Evolutionary conservation across 1,140 invertebrate species (phyloP).

Genomic region (Tyrophagus putrescentiae): DNA sequence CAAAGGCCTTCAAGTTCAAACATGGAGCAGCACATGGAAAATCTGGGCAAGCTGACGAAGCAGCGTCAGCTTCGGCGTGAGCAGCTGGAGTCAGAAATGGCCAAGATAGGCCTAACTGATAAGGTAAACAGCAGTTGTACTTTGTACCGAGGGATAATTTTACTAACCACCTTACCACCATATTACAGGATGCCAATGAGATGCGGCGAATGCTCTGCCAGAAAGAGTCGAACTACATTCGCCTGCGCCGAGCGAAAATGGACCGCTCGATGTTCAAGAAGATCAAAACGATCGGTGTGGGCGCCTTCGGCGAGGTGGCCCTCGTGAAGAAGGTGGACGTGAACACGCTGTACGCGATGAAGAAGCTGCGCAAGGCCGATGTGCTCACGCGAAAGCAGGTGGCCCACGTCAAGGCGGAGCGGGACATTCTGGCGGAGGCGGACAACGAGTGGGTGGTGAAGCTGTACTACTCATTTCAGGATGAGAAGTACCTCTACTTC

Average conservation of each 20-base stretch:
- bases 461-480: constrained; percentile 99
- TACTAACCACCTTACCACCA: too few species aligned
- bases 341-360: constrained; percentile 97
- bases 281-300: constrained; percentile 71
- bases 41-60: constrained; percentile 85
- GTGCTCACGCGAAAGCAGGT: constrained; percentile 99
- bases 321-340: constrained; percentile 89
- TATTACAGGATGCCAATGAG: constrained; percentile 68
- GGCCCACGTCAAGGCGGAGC: constrained; percentile 92
- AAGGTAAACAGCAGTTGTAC: too few species aligned
- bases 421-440: constrained; percentile 94
- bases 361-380: constrained; percentile 93
- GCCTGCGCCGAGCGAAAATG: constrained; percentile 94
- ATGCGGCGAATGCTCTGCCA: constrained; percentile 93
- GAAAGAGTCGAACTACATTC: constrained; percentile 91
- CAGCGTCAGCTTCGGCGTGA: constrained; percentile 70
- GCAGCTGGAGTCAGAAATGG: constrained; percentile 89
- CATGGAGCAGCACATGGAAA: constrained; percentile 99
- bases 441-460: constrained; percentile 99
- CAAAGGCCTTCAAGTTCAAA: constrained; percentile 96
- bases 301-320: constrained; percentile 95
- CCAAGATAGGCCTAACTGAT: constrained; percentile 68
- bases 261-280: constrained; percentile 94
- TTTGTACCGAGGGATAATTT: too few species aligned
- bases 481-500: constrained; percentile 94